Conservation (phyloP, 2,113 vertebrate species). For the Fregata magnificens region DNA sequence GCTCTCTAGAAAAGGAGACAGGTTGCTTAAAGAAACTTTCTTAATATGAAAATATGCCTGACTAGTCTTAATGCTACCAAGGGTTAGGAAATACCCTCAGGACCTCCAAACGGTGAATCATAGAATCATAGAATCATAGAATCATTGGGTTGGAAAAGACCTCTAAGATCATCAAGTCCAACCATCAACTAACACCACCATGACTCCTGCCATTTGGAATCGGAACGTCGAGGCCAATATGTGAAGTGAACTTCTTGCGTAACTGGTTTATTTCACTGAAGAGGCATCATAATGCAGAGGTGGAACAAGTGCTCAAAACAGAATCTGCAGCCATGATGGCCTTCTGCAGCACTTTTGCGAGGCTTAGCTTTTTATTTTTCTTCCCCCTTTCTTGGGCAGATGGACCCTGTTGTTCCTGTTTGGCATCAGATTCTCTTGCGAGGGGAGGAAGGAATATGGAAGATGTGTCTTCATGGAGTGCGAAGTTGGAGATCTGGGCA, state of each 20-base stretch:
- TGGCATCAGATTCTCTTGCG: neutral
- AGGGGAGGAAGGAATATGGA: neutral
- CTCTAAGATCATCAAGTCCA: no score
- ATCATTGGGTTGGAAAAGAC: no score
- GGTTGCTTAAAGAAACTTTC: neutral
- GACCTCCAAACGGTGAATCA: neutral
- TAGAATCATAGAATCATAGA: no score
- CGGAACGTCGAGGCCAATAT: rapidly evolving
- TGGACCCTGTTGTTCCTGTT: neutral
- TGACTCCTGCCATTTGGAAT: no score
- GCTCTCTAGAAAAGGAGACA: neutral
- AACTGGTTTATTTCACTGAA: neutral
- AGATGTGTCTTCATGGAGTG: neutral
- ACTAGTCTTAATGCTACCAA: neutral
- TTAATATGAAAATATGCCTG: neutral
- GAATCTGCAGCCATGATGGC: neutral
- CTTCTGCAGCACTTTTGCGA: neutral
- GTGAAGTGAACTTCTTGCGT: neutral
- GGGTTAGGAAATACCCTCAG: neutral
- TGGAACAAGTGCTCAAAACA: neutral
- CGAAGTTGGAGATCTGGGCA: rapidly evolving
- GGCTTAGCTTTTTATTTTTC: neutral
- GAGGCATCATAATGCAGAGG: neutral
- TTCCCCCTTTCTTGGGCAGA: neutral
- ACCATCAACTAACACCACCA: no score